phyloP scores from a whole-genome alignment of 2,113 vertebrate species.

The Sturnus vulgaris region DNA sequence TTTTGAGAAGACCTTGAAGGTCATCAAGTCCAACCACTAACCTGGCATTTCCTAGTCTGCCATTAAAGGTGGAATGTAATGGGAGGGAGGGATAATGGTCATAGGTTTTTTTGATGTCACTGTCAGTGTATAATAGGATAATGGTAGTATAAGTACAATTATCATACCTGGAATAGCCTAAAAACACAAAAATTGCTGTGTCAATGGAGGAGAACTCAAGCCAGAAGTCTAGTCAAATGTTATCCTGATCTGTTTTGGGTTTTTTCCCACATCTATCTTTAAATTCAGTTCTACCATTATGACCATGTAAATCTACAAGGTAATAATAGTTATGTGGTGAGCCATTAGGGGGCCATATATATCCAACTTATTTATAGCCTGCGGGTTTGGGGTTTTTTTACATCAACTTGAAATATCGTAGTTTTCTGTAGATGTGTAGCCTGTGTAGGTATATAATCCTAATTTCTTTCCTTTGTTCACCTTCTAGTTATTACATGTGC shows the following conservation, averaged over 20 bases:
- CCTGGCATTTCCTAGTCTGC: neutral
- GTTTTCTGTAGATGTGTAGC: neutral
- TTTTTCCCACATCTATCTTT: neutral
- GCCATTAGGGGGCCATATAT: neutral
- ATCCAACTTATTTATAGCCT: neutral
- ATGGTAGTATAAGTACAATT: neutral
- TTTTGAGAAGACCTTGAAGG: neutral
- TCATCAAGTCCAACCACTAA: neutral
- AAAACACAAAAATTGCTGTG: neutral
- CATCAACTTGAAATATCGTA: constrained; percentile 1
- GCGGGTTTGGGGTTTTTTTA: neutral
- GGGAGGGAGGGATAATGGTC: neutral
- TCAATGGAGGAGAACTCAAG: neutral
- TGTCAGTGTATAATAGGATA: neutral
- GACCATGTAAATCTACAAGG: neutral
- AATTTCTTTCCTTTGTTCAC: neutral
- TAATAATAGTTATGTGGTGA: neutral
- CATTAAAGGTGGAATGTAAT: neutral
- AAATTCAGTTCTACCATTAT: neutral
- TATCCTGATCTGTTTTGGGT: neutral
- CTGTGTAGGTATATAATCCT: neutral
- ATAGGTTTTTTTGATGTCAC: neutral
- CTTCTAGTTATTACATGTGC: neutral
- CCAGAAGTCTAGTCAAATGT: neutral
- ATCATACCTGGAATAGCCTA: neutral